A percentile compares a stretch with the other conserved stretches of the same genome.
Conservation (phyloP, 2,797 vertebrate species). For the Cichlasoma orientale region DNA sequence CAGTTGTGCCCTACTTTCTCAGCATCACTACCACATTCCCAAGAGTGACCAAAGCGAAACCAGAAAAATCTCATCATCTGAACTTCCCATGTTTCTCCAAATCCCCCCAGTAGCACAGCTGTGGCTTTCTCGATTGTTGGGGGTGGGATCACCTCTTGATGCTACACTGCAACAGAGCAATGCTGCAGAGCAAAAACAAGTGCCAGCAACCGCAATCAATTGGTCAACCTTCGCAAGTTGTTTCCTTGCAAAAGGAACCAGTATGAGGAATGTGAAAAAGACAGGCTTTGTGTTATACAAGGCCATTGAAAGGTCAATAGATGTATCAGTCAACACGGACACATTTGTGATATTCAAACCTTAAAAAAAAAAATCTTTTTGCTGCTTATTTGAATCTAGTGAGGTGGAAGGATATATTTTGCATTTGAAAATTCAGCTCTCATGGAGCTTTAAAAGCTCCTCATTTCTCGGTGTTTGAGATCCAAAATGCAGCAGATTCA, state of each 20-base stretch:
- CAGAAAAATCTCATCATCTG: background rate
- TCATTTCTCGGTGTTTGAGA: slow-evolving; percentile 25
- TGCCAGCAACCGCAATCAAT: background rate
- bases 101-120: background rate
- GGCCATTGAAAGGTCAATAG: background rate
- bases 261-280: background rate
- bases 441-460: slow-evolving; percentile 35
- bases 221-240: background rate
- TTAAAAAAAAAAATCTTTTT: slow-evolving; percentile 7
- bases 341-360: slow-evolving; percentile 29
- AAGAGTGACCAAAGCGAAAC: background rate
- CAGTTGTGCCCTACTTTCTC: background rate
- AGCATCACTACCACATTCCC: background rate
- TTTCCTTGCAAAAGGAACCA: background rate
- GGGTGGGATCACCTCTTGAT: background rate
- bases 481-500: slow-evolving; percentile 18
- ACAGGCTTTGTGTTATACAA: background rate
- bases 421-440: slow-evolving; percentile 30
- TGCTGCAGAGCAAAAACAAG: background rate
- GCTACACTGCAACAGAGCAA: background rate
- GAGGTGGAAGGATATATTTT: slow-evolving; percentile 6
- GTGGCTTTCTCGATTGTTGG: background rate
- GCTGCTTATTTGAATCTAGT: slow-evolving; percentile 25
- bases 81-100: background rate
- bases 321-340: slow-evolving; percentile 15